A percentile compares a stretch with the other conserved stretches of the same genome.
Conservation (phyloP, 2,888 invertebrate species). For the Pseudeuparius sepicola region DNA sequence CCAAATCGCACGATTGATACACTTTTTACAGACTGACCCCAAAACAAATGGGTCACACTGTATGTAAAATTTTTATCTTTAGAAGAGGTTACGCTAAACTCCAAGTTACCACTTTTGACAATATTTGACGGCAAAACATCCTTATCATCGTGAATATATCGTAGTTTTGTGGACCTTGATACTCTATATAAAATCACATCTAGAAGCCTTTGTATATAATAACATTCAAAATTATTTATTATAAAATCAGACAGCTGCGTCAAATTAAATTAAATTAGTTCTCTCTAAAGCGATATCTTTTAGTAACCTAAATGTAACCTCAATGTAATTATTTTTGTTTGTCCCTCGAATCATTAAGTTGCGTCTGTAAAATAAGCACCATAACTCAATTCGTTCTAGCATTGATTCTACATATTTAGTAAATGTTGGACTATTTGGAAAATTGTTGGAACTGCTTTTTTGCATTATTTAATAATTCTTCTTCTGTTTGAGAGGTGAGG, state of each 20-base stretch:
- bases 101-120: constrained; percentile 12
- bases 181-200: constrained; percentile 11
- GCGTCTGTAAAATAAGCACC: constrained; percentile 9
- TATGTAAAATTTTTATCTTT: constrained; percentile 15
- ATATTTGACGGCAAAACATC: constrained; percentile 6
- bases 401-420: constrained; percentile 9
- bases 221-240: constrained; percentile 10
- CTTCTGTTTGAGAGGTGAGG: background rate
- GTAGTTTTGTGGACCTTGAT: constrained; percentile 12
- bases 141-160: constrained; percentile 11
- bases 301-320: constrained; percentile 9
- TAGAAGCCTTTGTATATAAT: constrained; percentile 10
- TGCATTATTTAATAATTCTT: constrained; percentile 2
- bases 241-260: constrained; percentile 9
- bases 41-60: no score
- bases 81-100: constrained; percentile 14
- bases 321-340: constrained; percentile 7
- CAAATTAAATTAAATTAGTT: constrained; percentile 7
- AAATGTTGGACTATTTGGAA: constrained; percentile 10
- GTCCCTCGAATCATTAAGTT: constrained; percentile 8
- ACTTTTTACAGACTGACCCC: no score
- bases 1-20: no score
- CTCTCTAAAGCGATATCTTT: constrained; percentile 10
- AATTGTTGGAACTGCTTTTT: constrained; percentile 5
- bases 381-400: constrained; percentile 2